Base-by-base conservation (phyloP, 2,113 vertebrate genomes). In the Peromyscus polionotus region DNA sequence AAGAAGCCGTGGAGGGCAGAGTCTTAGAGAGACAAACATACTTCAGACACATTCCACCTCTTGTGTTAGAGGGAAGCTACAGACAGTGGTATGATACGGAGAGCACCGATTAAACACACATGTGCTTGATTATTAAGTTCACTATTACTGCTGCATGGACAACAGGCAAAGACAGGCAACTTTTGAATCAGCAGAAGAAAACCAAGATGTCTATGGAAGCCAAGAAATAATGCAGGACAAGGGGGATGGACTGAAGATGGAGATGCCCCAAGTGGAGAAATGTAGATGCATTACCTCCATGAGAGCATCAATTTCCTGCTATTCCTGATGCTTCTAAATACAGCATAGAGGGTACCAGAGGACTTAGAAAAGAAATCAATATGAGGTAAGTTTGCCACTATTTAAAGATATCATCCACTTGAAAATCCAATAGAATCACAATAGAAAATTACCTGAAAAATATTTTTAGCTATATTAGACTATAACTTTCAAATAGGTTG, bases 151-250 rank as follows among this genome's bases (percentile, higher is more conserved):
- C 7, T 9, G 33, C 1, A 17, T 73, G 63, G 89, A 57, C 19
- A 92, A 48, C 12, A 95, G 68, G 51, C 11, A 75, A 70, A 81
- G 73, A 63, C 61, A 63, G 31, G 10, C 13, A 68, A 87, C 36
- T 54, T 90, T 92, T 73, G 65, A 36, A 39, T 24, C 5, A 39
- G n/a, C 24, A 89, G 19, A 79, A 93, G 87, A 88, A 79, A 94
- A 51, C 84, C 57, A 73, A 51, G 3, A 36, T 28, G 79, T 51
- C 54, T 33, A 73, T 80, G 20, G 20, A 70, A 89, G 75, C 84
- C 4, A 89, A 33, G 80, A 89, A 76, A 75, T 24, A 39, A 14
- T 7, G 28, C 0, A 33, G 31, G 33, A 36, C 13, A 88, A 76
- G 68, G 24, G 16, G 68, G 87, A 20, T 57, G 42, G 36, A 81